A percentile compares a stretch with the other conserved stretches of the same genome.
These are phyloP conservation scores for Apamea epomidion DNA, from an alignment of 2,888 invertebrate genomes.

Conservation along the genomic window DNA sequence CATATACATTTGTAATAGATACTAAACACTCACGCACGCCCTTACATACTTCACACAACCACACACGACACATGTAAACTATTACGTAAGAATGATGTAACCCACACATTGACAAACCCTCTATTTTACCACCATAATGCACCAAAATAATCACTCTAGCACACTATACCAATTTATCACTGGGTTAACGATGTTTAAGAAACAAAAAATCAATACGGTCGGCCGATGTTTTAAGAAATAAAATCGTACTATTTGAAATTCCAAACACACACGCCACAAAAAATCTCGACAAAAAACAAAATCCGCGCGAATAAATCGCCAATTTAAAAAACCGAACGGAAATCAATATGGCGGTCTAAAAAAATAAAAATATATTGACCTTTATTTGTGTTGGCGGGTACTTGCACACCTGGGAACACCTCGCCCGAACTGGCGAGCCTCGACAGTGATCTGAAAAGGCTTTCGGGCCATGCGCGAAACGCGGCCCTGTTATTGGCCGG, in stretches of 20 bases:
- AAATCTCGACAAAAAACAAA: conserved; percentile 42
- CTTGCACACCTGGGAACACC: conserved; percentile 88
- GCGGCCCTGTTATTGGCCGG: conserved; percentile 81
- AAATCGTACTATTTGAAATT: conserved; percentile 23
- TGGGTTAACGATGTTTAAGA: conserved; percentile 12
- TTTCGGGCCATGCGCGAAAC: conserved; percentile 82
- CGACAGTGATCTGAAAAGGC: conserved; percentile 77
- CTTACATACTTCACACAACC: conserved; percentile 53
- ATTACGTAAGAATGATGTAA: conserved; percentile 71
- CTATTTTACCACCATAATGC: conserved; percentile 21
- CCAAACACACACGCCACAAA: conserved; percentile 59
- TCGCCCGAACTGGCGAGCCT: conserved; percentile 85
- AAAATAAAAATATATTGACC: conserved; percentile 80
- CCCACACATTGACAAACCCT: conserved; percentile 30
- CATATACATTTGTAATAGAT: background rate
- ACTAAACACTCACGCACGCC: conserved; percentile 64
- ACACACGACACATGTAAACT: conserved; percentile 65
- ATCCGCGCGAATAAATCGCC: conserved; percentile 56
- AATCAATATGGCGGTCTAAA: conserved; percentile 73
- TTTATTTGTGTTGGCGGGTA: conserved; percentile 80
- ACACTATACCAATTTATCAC: conserved; percentile 60
- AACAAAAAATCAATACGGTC: conserved; percentile 17
- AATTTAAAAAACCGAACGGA: conserved; percentile 52
- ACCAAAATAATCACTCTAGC: conserved; percentile 45
- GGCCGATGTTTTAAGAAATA: conserved; percentile 13